Base-by-base conservation (phyloP, 2,113 vertebrate genomes). In the Lepisosteus osseus region DNA sequence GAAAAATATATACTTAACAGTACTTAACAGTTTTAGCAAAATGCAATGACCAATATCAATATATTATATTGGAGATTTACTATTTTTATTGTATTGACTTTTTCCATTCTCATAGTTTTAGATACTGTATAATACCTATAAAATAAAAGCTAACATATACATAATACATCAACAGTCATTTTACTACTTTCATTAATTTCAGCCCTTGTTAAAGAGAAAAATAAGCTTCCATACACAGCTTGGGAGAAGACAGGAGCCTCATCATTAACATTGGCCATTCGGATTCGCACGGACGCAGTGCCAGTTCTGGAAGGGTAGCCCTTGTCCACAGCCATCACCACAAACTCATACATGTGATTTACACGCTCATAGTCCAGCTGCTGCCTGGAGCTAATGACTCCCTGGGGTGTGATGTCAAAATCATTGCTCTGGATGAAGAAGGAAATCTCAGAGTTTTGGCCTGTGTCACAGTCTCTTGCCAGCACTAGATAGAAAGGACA, bases 321-420 rank as follows among this genome's bases (percentile, higher is more conserved):
- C 47, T 83, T 90, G 54, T 96, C 95, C 63, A 95, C 91, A 0
- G 94, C 95, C 2, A 95, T 88, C 78, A 95, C 93, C 73, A 93
- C 90, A 47, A 95, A 96, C 84, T 96, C 94, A 3, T 96, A 97
- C 86, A 93, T 85, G 74, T 95, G 94, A 85, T 94, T 94, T 54
- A 90, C 84, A 62, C 91, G 85, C 83, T 96, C 95, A 64, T 93
- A 95, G 87, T 97, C 90, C 72, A 97, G 88, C 59, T 81, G 86
- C 72, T 84, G 90, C 72, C 86, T 89, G 51, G 95, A 88, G 87
- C 83, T 93, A 83, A 97, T 76, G 80, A 93, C 85, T 1, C 95
- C 95, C 0, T 90, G 85, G 0, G 51, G 78, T 0, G 93, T 92
- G 85, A 97, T 89, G 84, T 87, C 89, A 79, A 97, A 97, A 78